Evolutionary conservation across 1,140 invertebrate species (phyloP), one percentile per base, ranked within the genome.

Genomic region (Euwallacea similis): DNA sequence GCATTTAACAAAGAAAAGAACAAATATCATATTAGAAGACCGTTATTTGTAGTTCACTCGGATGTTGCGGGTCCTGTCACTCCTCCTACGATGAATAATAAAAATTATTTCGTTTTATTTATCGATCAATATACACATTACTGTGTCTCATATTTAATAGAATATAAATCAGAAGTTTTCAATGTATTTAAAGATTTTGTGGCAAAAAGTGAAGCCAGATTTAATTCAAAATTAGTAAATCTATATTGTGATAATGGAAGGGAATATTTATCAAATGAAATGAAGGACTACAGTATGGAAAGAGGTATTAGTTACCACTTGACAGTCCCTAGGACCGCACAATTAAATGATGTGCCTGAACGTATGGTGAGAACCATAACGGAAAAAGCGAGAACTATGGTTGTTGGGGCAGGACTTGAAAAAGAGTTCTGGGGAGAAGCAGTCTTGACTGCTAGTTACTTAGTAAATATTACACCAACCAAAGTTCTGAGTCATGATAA

Each of bases 261-360:
- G 33, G 80, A 83, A 66, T 83, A 82, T 78, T 77, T 82, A 63
- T 82, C 80, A 15, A 77, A 64, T 66, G 79, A 82, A 64, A 79
- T 84, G 69, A 81, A 82, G 76, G 65, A 73, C 7, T 83, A 74
- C 75, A 83, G 79, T 78, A 62, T 75, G 41, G 54, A 79, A 69
- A 82, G 79, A 60, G 84, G 84, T 7, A 86, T 86, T 66, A 74
- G 68, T 11, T 83, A 84, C 79, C 79, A 85, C 65, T 81, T 78
- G 54, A 84, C 81, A 6, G 78, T 83, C 42, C 80, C 82, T 55
- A 79, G 82, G 64, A 85, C 81, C 9, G 83, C 85, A 62, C 80
- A 87, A 72, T 75, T 80, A 75, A 87, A 87, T 81, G 82, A 83
- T 72, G 79, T 85, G 2, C 74, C 83, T 16, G 85, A 87, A 72